Evolutionary conservation across 2,888 invertebrate species (phyloP), one percentile per base, ranked within the genome.

Genomic region (Emesis furor): DNA sequence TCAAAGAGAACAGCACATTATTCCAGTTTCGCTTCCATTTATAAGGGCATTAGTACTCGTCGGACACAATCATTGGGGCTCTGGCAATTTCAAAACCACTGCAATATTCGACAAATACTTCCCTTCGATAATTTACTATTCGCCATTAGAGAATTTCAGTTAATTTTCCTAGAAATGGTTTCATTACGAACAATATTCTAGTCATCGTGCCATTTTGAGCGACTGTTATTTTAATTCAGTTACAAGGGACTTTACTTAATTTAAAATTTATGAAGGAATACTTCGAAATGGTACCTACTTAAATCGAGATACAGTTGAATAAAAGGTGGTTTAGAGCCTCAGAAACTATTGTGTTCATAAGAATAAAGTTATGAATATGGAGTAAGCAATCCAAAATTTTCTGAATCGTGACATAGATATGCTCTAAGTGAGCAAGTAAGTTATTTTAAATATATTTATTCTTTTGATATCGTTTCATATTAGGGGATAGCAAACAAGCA

Each of bases 41-140:
- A 67, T 67, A 67, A 67, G 65, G 65, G 65, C 65, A 67, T 67
- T 67, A 67, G 65, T 32, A 67, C 65, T 67, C 65, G 65, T 67
- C 35, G 14, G 65, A 67, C 65, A 32, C 65, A 65, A 65, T 65
- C 30, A 65, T n/a, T 65, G 65, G 65, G 65, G 65, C 65, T 65
- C 65, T 51, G 65, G 65, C 35, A 65, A 65, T 65, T 65, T 32
- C 65, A 65, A 65, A 35, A 65, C 65, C 65, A 65, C 65, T 65
- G 65, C 65, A 65, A 65, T 65, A 65, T 65, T n/a, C 65, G 65
- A 14, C 65, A 65, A 35, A 30, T 65, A 35, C 65, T 32, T 32
- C 32, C 65, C 14, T 65, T 30, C 6, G 10, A 32, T 32, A 51
- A 55, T 55, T 55, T 55, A 55, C 46, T 4, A 46, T 46, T 46